Evolutionary conservation across 2,797 vertebrate genomes (phyloP), one percentile per base, ranked within the genome.

Genomic region (Calcarius lapponicus): DNA sequence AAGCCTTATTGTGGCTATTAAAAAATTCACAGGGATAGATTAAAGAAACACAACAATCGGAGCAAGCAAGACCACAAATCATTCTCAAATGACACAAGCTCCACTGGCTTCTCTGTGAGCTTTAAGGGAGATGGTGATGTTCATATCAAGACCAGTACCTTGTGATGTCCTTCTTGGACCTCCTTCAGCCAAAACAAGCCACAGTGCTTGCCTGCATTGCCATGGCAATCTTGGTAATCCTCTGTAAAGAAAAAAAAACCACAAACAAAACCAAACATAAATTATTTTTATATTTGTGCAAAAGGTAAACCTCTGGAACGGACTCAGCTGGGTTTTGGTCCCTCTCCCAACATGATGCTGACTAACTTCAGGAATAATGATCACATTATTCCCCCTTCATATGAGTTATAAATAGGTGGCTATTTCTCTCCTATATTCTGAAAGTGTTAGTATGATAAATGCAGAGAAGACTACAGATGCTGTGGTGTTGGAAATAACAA

Each of bases 131-230:
- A 93, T 86, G 57, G 71, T 95, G 81, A 86, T 9, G 38, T 89
- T 91, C 48, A 71, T 17, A 79, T 38, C 70, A 84, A 87, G 80
- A 79, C 48, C 70, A 92, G 97, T 98, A 99, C 99, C 98, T 99
- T 98, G 91, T 83, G 88, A 67, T 93, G 92, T 60, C 86, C 96
- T 96, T 88, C 97, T 92, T 94, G 92, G 69, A 97, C 97, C 94
- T 97, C 97, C 97, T 98, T 98, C 71, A 90, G 96, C 70, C 85
- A 32, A 80, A 73, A 86, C 0, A 38, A 95, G 75, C 94, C 90
- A 42, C 82, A 91, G 74, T 94, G 95, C 40, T 91, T 95, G 25
- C 93, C 95, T 28, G 61, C 56, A 57, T 87, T 94, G 89, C 95
- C 93, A 69, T 78, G 87, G 83, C 91, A 70, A 53, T 90, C 96